Evolutionary conservation across 2,888 invertebrate genomes (phyloP).

Genomic region (Lepidochitona cinerea): DNA sequence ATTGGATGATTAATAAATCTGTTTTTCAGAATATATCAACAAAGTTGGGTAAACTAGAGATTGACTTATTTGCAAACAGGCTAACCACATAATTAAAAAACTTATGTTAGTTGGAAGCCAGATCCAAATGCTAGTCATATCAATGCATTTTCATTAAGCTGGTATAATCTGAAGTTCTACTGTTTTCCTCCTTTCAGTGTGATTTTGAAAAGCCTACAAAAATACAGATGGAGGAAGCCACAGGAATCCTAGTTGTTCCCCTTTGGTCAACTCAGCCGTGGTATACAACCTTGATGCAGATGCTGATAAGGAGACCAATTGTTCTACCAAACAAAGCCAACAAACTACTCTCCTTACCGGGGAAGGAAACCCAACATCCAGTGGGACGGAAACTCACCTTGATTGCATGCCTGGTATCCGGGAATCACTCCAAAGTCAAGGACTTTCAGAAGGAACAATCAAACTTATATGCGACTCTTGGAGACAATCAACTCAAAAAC

Average conservation of each 20-base stretch:
- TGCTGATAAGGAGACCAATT: background rate
- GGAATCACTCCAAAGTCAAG: too few relatives aligned
- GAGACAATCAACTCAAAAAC: background rate
- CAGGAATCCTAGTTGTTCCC: background rate
- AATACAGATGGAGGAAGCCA: background rate
- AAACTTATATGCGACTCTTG: background rate
- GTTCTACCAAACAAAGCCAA: background rate
- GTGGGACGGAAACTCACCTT: too few relatives aligned
- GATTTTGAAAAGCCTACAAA: background rate
- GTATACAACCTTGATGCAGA: background rate
- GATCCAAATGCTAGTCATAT: background rate
- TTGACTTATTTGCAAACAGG: constrained; percentile 28
- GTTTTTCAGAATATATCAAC: constrained; percentile 8
- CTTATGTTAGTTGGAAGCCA: background rate
- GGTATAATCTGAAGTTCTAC: background rate
- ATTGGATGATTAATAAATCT: constrained; percentile 12
- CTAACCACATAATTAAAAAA: constrained; percentile 5
- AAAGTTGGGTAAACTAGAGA: background rate
- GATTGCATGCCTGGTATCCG: too few relatives aligned
- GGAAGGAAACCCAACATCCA: too few relatives aligned
- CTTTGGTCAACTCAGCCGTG: background rate
- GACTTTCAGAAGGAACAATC: background rate
- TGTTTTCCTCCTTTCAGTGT: background rate
- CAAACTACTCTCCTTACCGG: background rate
- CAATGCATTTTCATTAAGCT: background rate